Percentiles rank a stretch among this genome's conserved stretches.
Conservation (phyloP, 2,888 invertebrate genomes). For the Apeira syringaria region DNA sequence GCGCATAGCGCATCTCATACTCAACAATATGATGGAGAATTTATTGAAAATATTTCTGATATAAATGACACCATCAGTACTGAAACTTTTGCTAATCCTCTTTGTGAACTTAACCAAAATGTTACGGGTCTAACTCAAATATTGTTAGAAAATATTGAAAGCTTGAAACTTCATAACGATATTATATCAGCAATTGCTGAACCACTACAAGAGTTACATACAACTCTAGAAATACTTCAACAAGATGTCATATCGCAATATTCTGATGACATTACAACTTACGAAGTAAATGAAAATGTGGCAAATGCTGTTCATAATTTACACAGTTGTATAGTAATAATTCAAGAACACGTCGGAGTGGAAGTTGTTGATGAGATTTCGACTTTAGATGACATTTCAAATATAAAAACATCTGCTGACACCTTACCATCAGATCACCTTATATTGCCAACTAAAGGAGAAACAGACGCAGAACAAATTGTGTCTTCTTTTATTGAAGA, state of each 20-base stretch:
- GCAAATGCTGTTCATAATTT: conserved; percentile 65
- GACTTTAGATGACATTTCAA: conserved; percentile 83
- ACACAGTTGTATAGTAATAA: conserved; percentile 70
- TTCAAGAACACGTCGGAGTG: conserved; percentile 71
- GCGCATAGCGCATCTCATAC: conserved; percentile 57
- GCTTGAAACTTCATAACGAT: conserved; percentile 49
- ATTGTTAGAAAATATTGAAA: conserved; percentile 58
- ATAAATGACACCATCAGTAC: conserved; percentile 69
- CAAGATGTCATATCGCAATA: conserved; percentile 72
- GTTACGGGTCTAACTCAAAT: conserved; percentile 59
- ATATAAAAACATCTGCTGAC: conserved; percentile 81
- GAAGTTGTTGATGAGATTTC: conserved; percentile 81
- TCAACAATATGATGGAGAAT: conserved; percentile 38
- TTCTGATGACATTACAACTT: conserved; percentile 50
- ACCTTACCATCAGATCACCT: conserved; percentile 63
- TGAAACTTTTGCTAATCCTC: conserved; percentile 58
- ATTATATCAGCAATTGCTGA: conserved; percentile 66
- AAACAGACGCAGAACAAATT: conserved; percentile 44
- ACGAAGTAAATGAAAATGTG: conserved; percentile 53
- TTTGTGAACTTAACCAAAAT: conserved; percentile 63
- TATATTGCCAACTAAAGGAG: conserved; percentile 52
- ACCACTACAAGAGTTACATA: conserved; percentile 70
- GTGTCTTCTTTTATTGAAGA: conserved; percentile 39
- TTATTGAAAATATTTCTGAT: conserved; percentile 52
- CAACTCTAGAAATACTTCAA: conserved; percentile 69